phyloP scores from a whole-genome alignment of 1,140 invertebrate species.

The Drosophila nebulosa region DNA sequence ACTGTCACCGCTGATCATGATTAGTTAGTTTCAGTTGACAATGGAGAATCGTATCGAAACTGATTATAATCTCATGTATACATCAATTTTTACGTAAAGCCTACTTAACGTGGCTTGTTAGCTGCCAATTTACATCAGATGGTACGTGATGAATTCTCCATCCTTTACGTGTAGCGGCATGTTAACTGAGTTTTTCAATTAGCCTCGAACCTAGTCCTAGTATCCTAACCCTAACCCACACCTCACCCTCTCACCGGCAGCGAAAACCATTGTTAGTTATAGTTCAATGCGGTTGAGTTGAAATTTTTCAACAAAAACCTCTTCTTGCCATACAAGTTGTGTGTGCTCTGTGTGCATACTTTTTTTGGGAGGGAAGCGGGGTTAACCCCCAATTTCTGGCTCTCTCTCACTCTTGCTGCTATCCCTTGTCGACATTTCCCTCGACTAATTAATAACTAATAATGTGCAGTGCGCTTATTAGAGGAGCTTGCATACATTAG shows the following conservation, averaged over 20 bases:
- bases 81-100: no score
- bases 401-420: background rate
- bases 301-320: conserved; percentile 46
- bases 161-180: conserved; percentile 22
- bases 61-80: no score
- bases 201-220: conserved; percentile 21
- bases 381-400: no score
- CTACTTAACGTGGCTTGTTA: conserved; percentile 21
- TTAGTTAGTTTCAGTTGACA: no score
- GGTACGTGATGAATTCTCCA: conserved; percentile 57
- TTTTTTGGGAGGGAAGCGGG: conserved; percentile 1
- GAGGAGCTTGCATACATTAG: conserved; percentile 67
- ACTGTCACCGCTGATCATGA: no score
- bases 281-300: conserved; percentile 36
- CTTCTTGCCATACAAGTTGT: no score
- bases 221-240: background rate
- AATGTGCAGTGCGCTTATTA: conserved; percentile 78
- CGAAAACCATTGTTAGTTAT: conserved; percentile 31
- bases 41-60: no score
- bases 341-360: conserved; percentile 4
- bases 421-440: conserved; percentile 39
- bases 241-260: conserved; percentile 5
- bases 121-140: conserved; percentile 51
- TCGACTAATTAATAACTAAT: conserved; percentile 75
- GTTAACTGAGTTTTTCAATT: conserved; percentile 67